Base-by-base conservation (phyloP, 2,888 invertebrate genomes). In the Cinara cedri region DNA sequence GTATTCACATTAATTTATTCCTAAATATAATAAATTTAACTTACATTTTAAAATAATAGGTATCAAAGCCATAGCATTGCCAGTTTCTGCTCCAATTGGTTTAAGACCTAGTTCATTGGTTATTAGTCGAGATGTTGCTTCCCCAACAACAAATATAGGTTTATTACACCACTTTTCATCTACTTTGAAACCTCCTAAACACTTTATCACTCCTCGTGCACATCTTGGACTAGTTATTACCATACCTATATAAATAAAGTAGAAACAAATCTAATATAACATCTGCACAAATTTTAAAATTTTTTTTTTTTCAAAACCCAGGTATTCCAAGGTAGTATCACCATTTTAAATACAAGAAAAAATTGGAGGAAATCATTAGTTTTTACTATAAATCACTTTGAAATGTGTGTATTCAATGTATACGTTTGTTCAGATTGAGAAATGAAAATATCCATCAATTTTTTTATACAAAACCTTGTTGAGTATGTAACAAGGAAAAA, bases 201-300 rank as follows among this genome's bases (percentile, higher is more conserved):
- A 81, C 44, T 81, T 81, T 14, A 81, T 76, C 8, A 83, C 75
- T 60, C 83, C 83, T 42, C 72, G 72, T 13, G 83, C 83, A 81
- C 83, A 83, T 76, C 84, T 80, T 55, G 83, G 83, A 80, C 84
- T 84, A 10, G 82, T 82, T 60, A 84, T 82, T 1, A 83, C 81
- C 34, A 84, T 74, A 26, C 83, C 84, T 84, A 46, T 63, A 70
- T 65, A 0, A 54, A n/a, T n/a, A n/a, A n/a, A n/a, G n/a, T n/a
- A n/a, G n/a, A n/a, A n/a, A n/a, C n/a, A n/a, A n/a, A n/a, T n/a
- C n/a, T n/a, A n/a, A n/a, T n/a, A n/a, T n/a, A n/a, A n/a, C n/a
- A n/a, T n/a, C n/a, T n/a, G n/a, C n/a, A n/a, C n/a, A n/a, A n/a
- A n/a, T n/a, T n/a, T n/a, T n/a, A n/a, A n/a, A n/a, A n/a, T n/a